Conservation (phyloP, 1,140 invertebrate species). For the Pseudachorutes palmiensis region DNA sequence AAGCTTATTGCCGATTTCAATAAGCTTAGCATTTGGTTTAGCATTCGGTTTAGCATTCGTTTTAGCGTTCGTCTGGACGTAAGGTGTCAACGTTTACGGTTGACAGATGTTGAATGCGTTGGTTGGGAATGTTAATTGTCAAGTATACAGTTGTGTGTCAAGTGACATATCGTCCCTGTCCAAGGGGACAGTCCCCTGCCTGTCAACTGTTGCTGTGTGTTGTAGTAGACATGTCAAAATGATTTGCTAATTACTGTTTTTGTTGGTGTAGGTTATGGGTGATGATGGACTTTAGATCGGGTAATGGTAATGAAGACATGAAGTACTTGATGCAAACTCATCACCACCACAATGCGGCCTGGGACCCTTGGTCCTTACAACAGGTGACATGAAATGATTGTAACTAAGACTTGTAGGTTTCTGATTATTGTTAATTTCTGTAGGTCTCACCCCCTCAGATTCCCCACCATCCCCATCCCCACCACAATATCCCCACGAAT, state of each 20-base stretch:
- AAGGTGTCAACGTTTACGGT: too few species aligned
- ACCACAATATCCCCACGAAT: constrained; percentile 1
- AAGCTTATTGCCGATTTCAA: too few species aligned
- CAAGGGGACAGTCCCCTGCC: too few species aligned
- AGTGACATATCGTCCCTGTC: too few species aligned
- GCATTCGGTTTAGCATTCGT: too few species aligned
- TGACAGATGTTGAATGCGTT: too few species aligned
- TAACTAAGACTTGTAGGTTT: neutral
- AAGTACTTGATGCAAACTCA: constrained; percentile 21
- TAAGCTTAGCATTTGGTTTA: too few species aligned
- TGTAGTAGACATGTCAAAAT: neutral
- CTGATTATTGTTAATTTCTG: neutral
- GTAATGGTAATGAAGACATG: constrained; percentile 15
- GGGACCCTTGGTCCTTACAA: constrained; percentile 12
- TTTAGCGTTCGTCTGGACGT: too few species aligned
- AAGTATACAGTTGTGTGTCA: too few species aligned
- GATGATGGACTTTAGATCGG: constrained; percentile 21
- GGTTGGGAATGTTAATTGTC: too few species aligned
- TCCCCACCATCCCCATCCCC: constrained; percentile 9
- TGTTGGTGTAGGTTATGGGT: constrained; percentile 1
- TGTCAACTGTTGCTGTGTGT: constrained; percentile 3
- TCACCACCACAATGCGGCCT: constrained; percentile 13
- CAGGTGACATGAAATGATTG: neutral
- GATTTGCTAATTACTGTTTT: neutral
- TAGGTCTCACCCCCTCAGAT: constrained; percentile 9